phyloP scores from a whole-genome alignment of 2,113 vertebrate species.

The Gymnobelideus leadbeateri region DNA sequence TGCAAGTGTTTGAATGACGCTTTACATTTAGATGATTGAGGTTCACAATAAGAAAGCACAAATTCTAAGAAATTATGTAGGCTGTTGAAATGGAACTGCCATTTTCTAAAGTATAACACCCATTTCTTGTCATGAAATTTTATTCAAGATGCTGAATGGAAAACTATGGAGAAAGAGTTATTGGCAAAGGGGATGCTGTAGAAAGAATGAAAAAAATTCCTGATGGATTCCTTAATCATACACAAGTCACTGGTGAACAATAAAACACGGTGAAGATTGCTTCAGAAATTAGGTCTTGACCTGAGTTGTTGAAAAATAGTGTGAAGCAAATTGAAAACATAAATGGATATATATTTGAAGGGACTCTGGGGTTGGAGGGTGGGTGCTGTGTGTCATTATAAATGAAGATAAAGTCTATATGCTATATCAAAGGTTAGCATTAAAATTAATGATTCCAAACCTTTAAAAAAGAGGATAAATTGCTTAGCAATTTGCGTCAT shows the following conservation, averaged over 20 bases:
- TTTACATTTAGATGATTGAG: conserved; percentile 71
- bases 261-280: conserved; percentile 82
- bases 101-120: conserved; percentile 66
- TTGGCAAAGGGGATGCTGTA: conserved; percentile 72
- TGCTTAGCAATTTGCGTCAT: conserved; percentile 51
- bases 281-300: conserved; percentile 91
- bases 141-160: conserved; percentile 62
- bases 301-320: conserved; percentile 89
- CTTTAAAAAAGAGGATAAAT: conserved; percentile 72
- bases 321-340: conserved; percentile 90
- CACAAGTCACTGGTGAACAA: conserved; percentile 83
- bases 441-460: conserved; percentile 84
- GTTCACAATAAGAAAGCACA: conserved; percentile 71
- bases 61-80: conserved; percentile 65
- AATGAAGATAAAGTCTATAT: conserved; percentile 90
- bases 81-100: conserved; percentile 65
- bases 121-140: conserved; percentile 74
- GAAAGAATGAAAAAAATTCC: conserved; percentile 81
- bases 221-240: conserved; percentile 89
- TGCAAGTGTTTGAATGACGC: conserved; percentile 66
- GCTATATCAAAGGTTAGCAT: conserved; percentile 82
- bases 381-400: conserved; percentile 84
- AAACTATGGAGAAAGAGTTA: conserved; percentile 65
- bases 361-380: conserved; percentile 28
- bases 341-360: conserved; percentile 86